Evolutionary conservation across 2,113 vertebrate species (phyloP).

Genomic region (Sitta europaea): DNA sequence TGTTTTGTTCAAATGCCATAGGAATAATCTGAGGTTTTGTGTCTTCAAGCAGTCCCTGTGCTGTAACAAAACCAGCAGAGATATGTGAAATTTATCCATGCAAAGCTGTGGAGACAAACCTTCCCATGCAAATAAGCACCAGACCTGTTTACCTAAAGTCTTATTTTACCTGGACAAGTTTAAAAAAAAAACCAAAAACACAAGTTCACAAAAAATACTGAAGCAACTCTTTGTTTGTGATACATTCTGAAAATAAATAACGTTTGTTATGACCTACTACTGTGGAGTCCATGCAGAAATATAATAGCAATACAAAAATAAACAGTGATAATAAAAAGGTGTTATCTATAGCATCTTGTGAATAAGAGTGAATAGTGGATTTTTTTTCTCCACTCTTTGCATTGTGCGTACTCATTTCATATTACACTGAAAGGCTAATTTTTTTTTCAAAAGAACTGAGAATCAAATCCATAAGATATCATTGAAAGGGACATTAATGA

Average conservation of each 20-base stretch:
- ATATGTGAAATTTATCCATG: not conserved
- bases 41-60: not conserved
- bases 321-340: not conserved
- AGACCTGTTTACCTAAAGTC: not conserved
- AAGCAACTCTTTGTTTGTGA: not conserved
- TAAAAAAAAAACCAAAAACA: not conserved
- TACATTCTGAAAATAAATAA: not conserved
- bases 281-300: not conserved
- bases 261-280: not conserved
- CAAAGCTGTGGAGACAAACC: not conserved
- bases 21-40: not conserved
- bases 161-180: not conserved
- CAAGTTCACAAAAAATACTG: not conserved
- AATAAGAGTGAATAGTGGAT: not conserved
- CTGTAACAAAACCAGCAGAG: not conserved
- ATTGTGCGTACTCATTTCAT: not conserved
- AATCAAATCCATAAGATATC: not conserved
- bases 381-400: not conserved
- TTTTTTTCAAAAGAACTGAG: not conserved
- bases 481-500: not conserved
- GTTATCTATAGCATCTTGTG: not conserved
- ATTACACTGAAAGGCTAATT: not conserved
- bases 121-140: not conserved
- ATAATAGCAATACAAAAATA: not conserved
- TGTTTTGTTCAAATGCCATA: not conserved